phyloP scores from a whole-genome alignment of 2,797 vertebrate genomes.

The Oryzias dopingdopingensis region DNA sequence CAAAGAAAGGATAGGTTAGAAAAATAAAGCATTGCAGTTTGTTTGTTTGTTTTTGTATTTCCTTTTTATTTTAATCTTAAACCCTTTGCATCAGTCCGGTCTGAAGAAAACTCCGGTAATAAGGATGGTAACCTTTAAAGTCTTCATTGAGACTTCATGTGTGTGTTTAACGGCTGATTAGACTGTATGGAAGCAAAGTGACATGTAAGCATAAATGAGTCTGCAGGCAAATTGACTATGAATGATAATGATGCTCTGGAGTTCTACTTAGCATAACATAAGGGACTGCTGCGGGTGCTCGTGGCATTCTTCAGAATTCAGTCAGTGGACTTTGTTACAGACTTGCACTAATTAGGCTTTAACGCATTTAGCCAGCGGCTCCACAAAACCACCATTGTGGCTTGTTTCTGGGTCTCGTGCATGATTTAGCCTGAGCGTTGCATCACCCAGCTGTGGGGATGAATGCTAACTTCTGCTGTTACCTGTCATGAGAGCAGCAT shows the following conservation, averaged over 20 bases:
- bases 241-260: constrained; percentile 77
- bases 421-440: constrained; percentile 57
- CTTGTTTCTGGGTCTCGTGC: constrained; percentile 58
- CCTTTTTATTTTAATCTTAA: constrained; percentile 48
- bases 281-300: constrained; percentile 66
- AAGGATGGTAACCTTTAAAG: constrained; percentile 67
- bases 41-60: constrained; percentile 67
- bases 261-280: constrained; percentile 78
- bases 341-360: constrained; percentile 74
- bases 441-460: constrained; percentile 56
- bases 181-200: constrained; percentile 69
- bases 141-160: constrained; percentile 8
- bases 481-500: constrained; percentile 57
- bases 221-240: constrained; percentile 71
- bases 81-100: constrained; percentile 17
- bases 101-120: constrained; percentile 38
- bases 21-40: constrained; percentile 39
- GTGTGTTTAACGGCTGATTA: constrained; percentile 68
- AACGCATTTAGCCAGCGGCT: constrained; percentile 69
- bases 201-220: constrained; percentile 78
- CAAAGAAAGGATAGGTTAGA: constrained; percentile 15
- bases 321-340: constrained; percentile 73
- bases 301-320: constrained; percentile 65
- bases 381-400: constrained; percentile 67
- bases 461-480: constrained; percentile 49